Conservation (phyloP, 2,797 vertebrate genomes). For the Valencia hispanica region DNA sequence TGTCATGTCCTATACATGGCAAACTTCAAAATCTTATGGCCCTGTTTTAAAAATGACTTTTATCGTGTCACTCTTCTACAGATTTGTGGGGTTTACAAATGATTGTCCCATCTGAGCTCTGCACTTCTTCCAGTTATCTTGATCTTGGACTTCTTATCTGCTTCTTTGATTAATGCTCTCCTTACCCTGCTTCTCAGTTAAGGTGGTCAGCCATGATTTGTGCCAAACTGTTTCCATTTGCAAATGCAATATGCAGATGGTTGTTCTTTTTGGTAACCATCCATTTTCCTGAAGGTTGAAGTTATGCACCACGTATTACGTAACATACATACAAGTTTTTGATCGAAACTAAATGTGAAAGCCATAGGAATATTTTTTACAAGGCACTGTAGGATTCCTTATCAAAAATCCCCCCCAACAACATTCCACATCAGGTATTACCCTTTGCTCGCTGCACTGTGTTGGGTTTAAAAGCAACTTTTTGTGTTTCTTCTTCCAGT, state of each 20-base stretch:
- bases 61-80: too few species aligned
- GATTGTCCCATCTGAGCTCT: too few species aligned
- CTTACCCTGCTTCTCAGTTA: too few species aligned
- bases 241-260: neutral
- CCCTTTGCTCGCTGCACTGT: neutral
- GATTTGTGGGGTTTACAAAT: too few species aligned
- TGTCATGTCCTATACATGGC: too few species aligned
- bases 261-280: neutral
- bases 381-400: too few species aligned
- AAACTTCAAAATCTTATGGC: too few species aligned
- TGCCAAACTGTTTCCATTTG: neutral
- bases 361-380: too few species aligned
- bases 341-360: neutral
- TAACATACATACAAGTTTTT: neutral
- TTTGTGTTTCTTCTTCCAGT: conserved; percentile 65
- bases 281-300: neutral
- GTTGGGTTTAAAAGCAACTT: neutral
- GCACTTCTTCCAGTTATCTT: too few species aligned
- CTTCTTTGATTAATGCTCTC: too few species aligned
- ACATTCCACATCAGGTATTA: neutral
- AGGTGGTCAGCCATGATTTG: neutral
- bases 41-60: too few species aligned
- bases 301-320: neutral
- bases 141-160: too few species aligned
- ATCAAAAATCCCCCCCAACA: neutral